Evolutionary conservation across 2,888 invertebrate genomes (phyloP).

Genomic region (Mystacides longicornis): DNA sequence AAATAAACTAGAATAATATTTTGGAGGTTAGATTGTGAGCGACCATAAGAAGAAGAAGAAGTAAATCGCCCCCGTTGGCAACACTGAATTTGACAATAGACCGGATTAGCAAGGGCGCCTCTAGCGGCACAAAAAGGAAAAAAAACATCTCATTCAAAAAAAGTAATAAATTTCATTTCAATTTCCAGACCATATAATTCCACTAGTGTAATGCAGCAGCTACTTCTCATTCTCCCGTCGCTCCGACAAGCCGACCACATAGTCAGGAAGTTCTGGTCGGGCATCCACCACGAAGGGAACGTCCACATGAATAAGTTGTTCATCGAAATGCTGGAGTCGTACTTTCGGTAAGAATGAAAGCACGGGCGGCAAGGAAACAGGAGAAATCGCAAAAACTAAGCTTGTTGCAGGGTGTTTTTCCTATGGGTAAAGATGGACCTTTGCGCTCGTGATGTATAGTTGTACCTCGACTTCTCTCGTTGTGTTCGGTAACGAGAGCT

Average conservation of each 20-base stretch:
- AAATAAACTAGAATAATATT: no score
- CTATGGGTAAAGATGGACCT: neutral
- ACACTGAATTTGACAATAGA: no score
- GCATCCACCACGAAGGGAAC: conserved; percentile 78
- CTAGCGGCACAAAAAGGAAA: no score
- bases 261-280: conserved; percentile 85
- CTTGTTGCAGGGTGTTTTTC: neutral
- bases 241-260: conserved; percentile 85
- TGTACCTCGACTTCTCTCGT: no score
- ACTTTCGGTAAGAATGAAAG: conserved; percentile 46
- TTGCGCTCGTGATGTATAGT: conserved; percentile 17
- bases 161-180: no score
- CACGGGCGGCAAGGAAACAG: conserved; percentile 22
- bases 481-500: no score
- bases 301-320: conserved; percentile 95
- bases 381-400: neutral
- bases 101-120: no score
- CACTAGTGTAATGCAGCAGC: conserved; percentile 71
- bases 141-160: no score
- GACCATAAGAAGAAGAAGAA: no score
- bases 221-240: conserved; percentile 81
- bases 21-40: no score
- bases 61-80: no score
- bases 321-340: conserved; percentile 90
- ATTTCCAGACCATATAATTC: conserved; percentile 61